Evolutionary conservation across 2,888 invertebrate species (phyloP), one percentile per base, ranked within the genome.

Genomic region (Microplitis deprimator): DNA sequence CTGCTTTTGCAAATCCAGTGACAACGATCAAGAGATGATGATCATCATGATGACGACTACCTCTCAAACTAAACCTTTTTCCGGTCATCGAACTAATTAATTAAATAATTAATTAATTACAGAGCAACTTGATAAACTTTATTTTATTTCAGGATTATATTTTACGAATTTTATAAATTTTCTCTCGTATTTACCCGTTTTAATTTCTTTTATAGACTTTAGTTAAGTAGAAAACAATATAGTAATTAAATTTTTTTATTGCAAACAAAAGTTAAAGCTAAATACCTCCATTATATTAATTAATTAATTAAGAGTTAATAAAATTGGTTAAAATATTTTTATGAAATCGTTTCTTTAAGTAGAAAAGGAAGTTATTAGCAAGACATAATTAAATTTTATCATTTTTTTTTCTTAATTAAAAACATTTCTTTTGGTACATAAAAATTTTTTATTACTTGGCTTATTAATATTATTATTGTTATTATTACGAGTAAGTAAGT

Each of bases 41-140:
- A 41, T 40, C 77, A 72, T 76, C 62, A 68, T 65, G 68, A 69
- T 65, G 70, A 69, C 74, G 78, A 75, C 13, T 50, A 77, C 80
- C 74, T 73, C 79, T 82, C 81, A 84, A 85, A 83, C 84, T 84
- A 83, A 82, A 83, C 83, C 85, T 87, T 84, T 85, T 83, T 85
- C 84, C 83, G 84, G 85, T 86, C 80, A 84, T 85, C 87, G 85
- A 84, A 85, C 67, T 65, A 73, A 73, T 68, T 73, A 73, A 73
- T 73, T 41, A 73, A 59, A 16, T 16, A 50, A 67, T 41, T 50
- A 50, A 67, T 41, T 50, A 73, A 73, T 59, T 67, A 29, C 3
- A 67, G 59, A 73, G 59, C 67, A 65, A n/a, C 8, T 16, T 50
- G 38, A 68, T 73, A n/a, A 41, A 67, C 38, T 20, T 73, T 68